Base-by-base conservation (phyloP, 2,797 vertebrate genomes). In the Hippocampus kuda region DNA sequence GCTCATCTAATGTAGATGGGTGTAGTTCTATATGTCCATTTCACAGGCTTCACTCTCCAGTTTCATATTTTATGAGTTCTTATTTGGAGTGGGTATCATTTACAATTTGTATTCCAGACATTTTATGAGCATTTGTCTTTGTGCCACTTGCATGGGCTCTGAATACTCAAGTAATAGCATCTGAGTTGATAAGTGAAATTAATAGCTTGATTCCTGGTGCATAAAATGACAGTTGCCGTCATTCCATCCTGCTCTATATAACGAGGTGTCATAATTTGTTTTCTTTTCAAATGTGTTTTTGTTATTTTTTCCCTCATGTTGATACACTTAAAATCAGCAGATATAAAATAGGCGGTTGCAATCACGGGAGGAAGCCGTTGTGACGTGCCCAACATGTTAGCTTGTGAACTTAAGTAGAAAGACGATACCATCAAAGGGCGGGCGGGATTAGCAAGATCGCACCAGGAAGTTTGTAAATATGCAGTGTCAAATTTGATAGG, bases 391-490 rank as follows among this genome's bases (percentile, higher is more conserved):
- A 88, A 89, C 85, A 41, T 68, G 48, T 89, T 85, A 73, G 86
- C 83, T 81, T 68, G 65, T 90, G 88, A 89, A 89, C 76, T 59
- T 10, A 61, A 77, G 65, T 42, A 18, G 87, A 79, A 88, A 89
- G 79, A 75, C 15, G 80, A 90, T 86, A 83, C 76, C 86, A 84
- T 88, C 84, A 88, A 85, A 88, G 79, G 74, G 70, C 0, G 24
- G 84, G 76, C 0, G 24, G 84, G 76, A 78, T 88, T 84, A 84
- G 81, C 66, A 44, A 67, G 80, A 89, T 76, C 82, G 75, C 83
- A 78, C 81, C 81, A 86, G 85, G 88, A 89, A 86, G 86, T 89
- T 85, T 83, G 81, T 86, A 88, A 90, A 88, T 77, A 16, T 75
- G 68, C 69, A 73, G 83, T 77, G 83, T 88, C 81, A 70, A 75